phyloP scores from a whole-genome alignment of 2,113 vertebrate species.

The Gallinago jamesoni region DNA sequence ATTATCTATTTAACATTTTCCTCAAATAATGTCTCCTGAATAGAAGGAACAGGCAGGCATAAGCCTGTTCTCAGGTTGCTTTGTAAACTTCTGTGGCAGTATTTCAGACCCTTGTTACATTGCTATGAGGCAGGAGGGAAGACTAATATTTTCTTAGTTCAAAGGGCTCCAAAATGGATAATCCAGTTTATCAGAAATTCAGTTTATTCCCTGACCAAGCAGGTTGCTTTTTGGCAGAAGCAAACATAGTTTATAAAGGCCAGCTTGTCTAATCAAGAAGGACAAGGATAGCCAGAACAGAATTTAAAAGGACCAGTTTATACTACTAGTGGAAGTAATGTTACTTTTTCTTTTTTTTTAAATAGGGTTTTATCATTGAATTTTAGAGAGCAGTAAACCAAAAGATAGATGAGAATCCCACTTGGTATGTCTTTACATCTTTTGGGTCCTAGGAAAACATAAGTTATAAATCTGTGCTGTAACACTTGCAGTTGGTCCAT shows the following conservation, averaged over 20 bases:
- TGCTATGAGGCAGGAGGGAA: not conserved
- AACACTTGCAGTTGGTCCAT: not conserved
- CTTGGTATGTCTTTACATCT: not conserved
- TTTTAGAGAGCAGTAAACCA: not conserved
- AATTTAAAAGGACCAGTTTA: not conserved
- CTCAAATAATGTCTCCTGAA: not conserved
- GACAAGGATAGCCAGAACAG: not conserved
- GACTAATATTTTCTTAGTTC: conserved; percentile 24
- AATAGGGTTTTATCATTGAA: not conserved
- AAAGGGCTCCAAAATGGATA: conserved; percentile 18
- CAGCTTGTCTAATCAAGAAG: conserved; percentile 2
- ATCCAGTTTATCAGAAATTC: conserved; percentile 47
- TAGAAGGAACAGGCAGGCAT: not conserved
- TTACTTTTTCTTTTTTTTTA: not conserved
- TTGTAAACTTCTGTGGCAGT: not conserved
- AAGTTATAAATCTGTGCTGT: not conserved
- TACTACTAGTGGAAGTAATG: not conserved
- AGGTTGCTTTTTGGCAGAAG: not conserved
- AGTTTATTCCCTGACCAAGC: not conserved
- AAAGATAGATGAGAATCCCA: not conserved
- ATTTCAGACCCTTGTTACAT: not conserved
- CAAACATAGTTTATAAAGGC: conserved; percentile 14
- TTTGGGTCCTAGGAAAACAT: not conserved
- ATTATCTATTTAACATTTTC: conserved; percentile 1
- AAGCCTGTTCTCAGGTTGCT: not conserved